Conservation (phyloP, 2,797 vertebrate genomes). For the Otus scops region DNA sequence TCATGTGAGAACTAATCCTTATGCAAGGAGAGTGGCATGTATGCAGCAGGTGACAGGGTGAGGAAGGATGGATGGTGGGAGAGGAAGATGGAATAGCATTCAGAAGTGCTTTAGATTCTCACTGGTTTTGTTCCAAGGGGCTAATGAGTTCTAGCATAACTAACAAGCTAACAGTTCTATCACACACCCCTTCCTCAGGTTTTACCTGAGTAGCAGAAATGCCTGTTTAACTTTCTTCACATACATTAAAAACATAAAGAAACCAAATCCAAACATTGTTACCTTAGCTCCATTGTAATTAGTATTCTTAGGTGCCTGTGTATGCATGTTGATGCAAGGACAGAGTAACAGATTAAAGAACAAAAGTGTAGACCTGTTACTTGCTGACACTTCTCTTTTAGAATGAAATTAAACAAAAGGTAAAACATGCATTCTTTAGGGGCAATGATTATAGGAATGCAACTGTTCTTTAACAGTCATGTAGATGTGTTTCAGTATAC, state of each 20-base stretch:
- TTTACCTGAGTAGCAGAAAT: neutral
- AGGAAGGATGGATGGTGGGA: neutral
- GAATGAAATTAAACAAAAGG: neutral
- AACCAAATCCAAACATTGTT: neutral
- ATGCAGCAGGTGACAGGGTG: no score
- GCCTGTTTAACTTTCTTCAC: neutral
- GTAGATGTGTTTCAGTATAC: neutral
- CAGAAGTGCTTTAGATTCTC: neutral
- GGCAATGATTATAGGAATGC: neutral
- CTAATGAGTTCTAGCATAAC: neutral
- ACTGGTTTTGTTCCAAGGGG: neutral
- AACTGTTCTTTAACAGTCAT: neutral
- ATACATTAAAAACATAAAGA: neutral
- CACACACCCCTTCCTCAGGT: neutral
- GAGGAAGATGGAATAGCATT: neutral
- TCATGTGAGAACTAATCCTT: no score
- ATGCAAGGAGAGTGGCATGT: neutral
- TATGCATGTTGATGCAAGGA: neutral
- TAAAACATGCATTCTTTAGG: neutral
- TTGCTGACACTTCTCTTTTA: neutral
- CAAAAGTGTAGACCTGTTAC: neutral
- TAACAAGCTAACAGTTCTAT: neutral
- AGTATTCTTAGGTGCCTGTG: neutral
- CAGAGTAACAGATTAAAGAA: neutral
- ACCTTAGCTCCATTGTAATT: neutral